A percentile compares a stretch with the other conserved stretches of the same genome.
These are phyloP conservation scores for Drosophila nasuta DNA, from an alignment of 1,140 invertebrate genomes.

Conservation along the genomic window DNA sequence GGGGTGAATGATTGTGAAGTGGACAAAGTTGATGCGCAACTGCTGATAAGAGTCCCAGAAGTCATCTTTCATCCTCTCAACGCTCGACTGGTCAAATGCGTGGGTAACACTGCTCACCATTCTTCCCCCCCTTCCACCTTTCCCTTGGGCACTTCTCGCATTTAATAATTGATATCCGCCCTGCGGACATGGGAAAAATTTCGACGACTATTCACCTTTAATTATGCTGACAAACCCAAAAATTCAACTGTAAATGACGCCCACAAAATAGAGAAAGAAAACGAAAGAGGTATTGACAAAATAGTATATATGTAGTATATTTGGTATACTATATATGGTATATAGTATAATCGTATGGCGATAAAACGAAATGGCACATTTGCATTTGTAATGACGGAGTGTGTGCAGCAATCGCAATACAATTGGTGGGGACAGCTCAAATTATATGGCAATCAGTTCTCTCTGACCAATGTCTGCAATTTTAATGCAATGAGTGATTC, in stretches of 20 bases:
- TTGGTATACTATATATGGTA: not conserved
- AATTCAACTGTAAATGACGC: slow-evolving; percentile 43
- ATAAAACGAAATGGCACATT: slow-evolving; percentile 71
- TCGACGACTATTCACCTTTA: slow-evolving; percentile 17
- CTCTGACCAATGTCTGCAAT: slow-evolving; percentile 50
- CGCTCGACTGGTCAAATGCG: slow-evolving; percentile 19
- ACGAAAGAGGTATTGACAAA: slow-evolving; percentile 27
- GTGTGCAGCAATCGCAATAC: slow-evolving; percentile 15
- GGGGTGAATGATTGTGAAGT: slow-evolving; percentile 9
- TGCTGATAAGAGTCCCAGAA: slow-evolving; percentile 38
- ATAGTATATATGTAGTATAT: slow-evolving; percentile 9
- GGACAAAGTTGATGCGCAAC: slow-evolving; percentile 33
- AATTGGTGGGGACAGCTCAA: slow-evolving; percentile 62
- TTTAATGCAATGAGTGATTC: slow-evolving; percentile 51
- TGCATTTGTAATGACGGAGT: slow-evolving; percentile 60
- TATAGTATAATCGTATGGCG: not conserved
- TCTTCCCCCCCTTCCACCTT: not conserved
- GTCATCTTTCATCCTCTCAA: slow-evolving; percentile 37
- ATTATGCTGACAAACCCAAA: slow-evolving; percentile 26
- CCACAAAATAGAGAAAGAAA: slow-evolving; percentile 39
- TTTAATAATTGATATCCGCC: slow-evolving; percentile 67
- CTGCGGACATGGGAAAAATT: slow-evolving; percentile 50
- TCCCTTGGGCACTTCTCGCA: not conserved
- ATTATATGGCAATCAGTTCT: slow-evolving; percentile 75
- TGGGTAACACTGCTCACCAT: not conserved